Evolutionary conservation across 2,797 vertebrate species (phyloP).

Genomic region (Avahi laniger): DNA sequence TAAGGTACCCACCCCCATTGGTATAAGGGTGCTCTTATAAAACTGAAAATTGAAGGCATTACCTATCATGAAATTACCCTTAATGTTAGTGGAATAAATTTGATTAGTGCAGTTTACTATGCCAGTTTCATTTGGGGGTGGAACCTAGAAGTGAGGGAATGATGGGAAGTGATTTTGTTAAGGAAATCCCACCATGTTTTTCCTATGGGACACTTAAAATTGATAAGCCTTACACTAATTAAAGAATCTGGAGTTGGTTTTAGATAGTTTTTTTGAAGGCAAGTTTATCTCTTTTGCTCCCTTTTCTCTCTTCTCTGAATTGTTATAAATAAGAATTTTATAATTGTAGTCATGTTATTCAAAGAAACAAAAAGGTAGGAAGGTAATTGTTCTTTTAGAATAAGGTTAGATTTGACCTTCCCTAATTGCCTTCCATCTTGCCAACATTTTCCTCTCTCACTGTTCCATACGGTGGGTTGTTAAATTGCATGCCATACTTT

Average conservation of each 20-base stretch:
- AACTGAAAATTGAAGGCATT: constrained; percentile 43
- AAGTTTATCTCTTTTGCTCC: not conserved
- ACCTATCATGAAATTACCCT: not conserved
- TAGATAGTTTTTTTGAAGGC: not conserved
- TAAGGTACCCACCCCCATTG: constrained; percentile 81
- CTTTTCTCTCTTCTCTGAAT: not conserved
- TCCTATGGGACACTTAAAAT: not conserved
- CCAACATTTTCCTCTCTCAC: constrained; percentile 35
- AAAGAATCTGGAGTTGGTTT: constrained; percentile 37
- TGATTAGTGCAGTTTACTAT: not conserved
- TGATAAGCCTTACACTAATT: not conserved
- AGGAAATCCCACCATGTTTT: not conserved
- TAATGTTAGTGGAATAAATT: not conserved
- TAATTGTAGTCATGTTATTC: constrained; percentile 34
- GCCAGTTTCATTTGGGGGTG: constrained; percentile 47
- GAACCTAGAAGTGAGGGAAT: constrained; percentile 30
- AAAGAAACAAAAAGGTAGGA: constrained; percentile 24
- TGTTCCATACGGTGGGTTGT: not conserved
- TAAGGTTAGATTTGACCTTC: constrained; percentile 31
- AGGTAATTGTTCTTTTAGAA: constrained; percentile 37
- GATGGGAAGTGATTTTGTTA: constrained; percentile 31
- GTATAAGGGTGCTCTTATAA: constrained; percentile 38
- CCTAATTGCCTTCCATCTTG: constrained; percentile 35
- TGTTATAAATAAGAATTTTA: constrained; percentile 50
- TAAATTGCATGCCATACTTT: constrained; percentile 44